A percentile compares a stretch with the other conserved stretches of the same genome.
Conservation (phyloP, 2,888 invertebrate species). For the Oxyscelio sp. region DNA sequence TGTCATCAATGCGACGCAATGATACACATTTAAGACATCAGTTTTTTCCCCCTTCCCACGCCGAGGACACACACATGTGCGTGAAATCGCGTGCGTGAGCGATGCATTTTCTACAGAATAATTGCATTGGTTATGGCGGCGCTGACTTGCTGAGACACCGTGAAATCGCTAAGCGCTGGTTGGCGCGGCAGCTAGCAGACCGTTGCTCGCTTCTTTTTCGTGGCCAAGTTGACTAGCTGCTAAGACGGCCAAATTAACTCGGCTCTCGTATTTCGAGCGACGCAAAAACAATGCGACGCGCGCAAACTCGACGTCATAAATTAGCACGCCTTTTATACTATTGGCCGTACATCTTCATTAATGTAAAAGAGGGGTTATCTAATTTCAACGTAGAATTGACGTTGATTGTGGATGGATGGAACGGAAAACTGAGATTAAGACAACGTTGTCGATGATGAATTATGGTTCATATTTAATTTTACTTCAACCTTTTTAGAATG, state of each 20-base stretch:
- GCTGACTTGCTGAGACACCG: conserved; percentile 73
- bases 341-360: too few relatives aligned
- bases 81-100: conserved; percentile 57
- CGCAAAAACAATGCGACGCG: too few relatives aligned
- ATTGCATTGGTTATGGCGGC: conserved; percentile 73
- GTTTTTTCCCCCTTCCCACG: conserved; percentile 54
- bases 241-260: conserved; percentile 63
- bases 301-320: too few relatives aligned
- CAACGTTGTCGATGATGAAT: too few relatives aligned
- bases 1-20: conserved; percentile 50
- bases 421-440: too few relatives aligned
- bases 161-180: conserved; percentile 73
- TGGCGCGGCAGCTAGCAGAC: conserved; percentile 45
- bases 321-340: too few relatives aligned
- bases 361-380: too few relatives aligned
- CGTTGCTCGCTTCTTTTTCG: conserved; percentile 49
- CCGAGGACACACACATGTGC: conserved; percentile 39
- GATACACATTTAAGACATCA: conserved; percentile 47
- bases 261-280: too few relatives aligned
- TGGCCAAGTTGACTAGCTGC: conserved; percentile 38
- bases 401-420: too few relatives aligned
- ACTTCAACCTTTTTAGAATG: too few relatives aligned
- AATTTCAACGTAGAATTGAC: too few relatives aligned
- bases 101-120: conserved; percentile 57
- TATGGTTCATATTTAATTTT: too few relatives aligned